Conservation (phyloP, 2,888 invertebrate genomes). For the Yponomeuta sedellus region DNA sequence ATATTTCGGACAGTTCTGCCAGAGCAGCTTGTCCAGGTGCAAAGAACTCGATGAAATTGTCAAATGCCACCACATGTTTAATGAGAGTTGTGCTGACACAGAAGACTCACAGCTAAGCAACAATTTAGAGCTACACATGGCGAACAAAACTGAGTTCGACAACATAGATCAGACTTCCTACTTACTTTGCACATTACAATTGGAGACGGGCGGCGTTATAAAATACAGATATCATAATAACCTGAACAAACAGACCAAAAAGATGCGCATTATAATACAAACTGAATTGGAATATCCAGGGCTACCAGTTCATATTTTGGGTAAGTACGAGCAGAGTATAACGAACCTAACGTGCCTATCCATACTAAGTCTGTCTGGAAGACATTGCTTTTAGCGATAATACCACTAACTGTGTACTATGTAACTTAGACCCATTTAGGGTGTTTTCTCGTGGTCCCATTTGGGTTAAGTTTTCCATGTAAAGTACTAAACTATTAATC, state of each 20-base stretch:
- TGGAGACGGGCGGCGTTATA: neutral
- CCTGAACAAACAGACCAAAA: neutral
- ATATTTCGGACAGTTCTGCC: slow-evolving; percentile 80
- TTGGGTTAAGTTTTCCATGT: too few relatives aligned
- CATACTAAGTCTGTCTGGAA: too few relatives aligned
- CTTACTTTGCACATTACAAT: neutral
- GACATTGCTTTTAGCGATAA: too few relatives aligned
- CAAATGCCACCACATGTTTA: slow-evolving; percentile 68
- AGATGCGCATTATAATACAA: slow-evolving; percentile 44
- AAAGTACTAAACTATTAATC: too few relatives aligned
- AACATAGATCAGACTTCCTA: slow-evolving; percentile 13
- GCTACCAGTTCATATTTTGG: slow-evolving; percentile 38
- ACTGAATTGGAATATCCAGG: slow-evolving; percentile 41
- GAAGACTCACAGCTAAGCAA: neutral
- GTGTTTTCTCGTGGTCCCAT: too few relatives aligned
- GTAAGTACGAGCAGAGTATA: slow-evolving; percentile 41
- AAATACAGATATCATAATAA: neutral
- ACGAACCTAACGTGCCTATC: too few relatives aligned
- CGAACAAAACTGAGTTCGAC: slow-evolving; percentile 41
- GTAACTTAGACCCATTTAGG: too few relatives aligned
- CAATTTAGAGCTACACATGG: slow-evolving; percentile 1
- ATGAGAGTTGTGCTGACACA: neutral
- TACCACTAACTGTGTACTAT: too few relatives aligned
- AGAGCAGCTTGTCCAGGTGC: slow-evolving; percentile 84
- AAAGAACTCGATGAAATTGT: slow-evolving; percentile 82